Conservation (phyloP, 2,888 invertebrate genomes). For the Limenitis camilla region DNA sequence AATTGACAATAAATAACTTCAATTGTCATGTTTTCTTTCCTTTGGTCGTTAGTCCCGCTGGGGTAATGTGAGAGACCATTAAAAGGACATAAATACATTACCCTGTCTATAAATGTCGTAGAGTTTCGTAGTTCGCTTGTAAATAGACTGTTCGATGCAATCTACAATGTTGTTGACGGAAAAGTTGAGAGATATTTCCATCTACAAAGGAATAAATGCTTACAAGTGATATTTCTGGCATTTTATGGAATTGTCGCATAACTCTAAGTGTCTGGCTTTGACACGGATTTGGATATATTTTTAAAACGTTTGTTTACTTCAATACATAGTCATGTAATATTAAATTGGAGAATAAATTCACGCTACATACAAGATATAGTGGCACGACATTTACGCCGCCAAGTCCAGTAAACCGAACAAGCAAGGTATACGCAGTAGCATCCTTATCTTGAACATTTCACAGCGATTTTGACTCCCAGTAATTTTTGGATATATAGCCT, state of each 20-base stretch:
- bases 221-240: constrained; percentile 17
- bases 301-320: background rate
- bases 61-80: constrained; percentile 66
- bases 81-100: constrained; percentile 69
- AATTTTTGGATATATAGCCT: too few relatives aligned
- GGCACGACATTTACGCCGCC: too few relatives aligned
- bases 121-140: constrained; percentile 34
- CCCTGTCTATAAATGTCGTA: constrained; percentile 58
- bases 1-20: constrained; percentile 51
- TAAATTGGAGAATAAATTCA: too few relatives aligned
- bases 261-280: background rate
- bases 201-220: constrained; percentile 18
- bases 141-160: constrained; percentile 30
- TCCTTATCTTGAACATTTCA: too few relatives aligned
- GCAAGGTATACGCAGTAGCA: too few relatives aligned
- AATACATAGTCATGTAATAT: background rate
- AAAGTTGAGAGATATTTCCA: constrained; percentile 25
- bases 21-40: constrained; percentile 59
- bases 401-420: too few relatives aligned
- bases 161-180: constrained; percentile 31
- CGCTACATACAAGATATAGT: too few relatives aligned
- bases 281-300: background rate
- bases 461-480: too few relatives aligned
- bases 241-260: background rate
- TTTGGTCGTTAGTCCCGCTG: constrained; percentile 39